These are phyloP conservation scores for Stegophylla sp. DNA, from an alignment of 2,888 invertebrate genomes.

Conservation along the genomic window DNA sequence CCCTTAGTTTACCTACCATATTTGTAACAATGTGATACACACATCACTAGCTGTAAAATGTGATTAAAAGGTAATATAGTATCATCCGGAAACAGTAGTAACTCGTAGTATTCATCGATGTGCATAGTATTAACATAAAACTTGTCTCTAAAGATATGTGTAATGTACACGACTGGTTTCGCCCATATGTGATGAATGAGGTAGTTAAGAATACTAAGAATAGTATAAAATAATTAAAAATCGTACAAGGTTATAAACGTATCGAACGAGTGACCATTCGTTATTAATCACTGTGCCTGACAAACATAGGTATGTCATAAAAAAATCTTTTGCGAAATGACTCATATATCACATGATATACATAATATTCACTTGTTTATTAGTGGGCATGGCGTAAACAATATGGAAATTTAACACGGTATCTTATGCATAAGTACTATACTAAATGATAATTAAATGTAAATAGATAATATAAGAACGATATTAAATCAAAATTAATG, in stretches of 20 bases:
- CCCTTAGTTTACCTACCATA: neutral
- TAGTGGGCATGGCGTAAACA: no score
- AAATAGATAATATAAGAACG: no score
- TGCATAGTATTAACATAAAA: neutral
- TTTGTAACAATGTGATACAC: neutral
- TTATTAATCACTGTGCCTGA: neutral
- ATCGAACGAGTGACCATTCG: neutral
- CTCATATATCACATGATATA: neutral
- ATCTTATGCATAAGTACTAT: no score
- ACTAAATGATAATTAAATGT: no score
- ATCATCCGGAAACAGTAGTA: neutral
- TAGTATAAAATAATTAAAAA: neutral
- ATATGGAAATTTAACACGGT: no score
- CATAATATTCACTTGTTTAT: no score
- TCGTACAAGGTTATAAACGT: neutral
- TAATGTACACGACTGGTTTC: neutral
- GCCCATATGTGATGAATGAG: neutral
- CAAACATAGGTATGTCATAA: neutral
- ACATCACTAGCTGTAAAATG: neutral
- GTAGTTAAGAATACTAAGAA: neutral
- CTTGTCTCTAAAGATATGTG: neutral
- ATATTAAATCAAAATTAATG: no score
- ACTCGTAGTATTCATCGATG: neutral
- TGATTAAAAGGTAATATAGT: neutral
- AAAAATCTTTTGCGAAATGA: neutral